A percentile compares a stretch with the other conserved stretches of the same genome.
These are phyloP conservation scores for Solen grandis DNA, from an alignment of 1,140 invertebrate species.

Conservation along the genomic window DNA sequence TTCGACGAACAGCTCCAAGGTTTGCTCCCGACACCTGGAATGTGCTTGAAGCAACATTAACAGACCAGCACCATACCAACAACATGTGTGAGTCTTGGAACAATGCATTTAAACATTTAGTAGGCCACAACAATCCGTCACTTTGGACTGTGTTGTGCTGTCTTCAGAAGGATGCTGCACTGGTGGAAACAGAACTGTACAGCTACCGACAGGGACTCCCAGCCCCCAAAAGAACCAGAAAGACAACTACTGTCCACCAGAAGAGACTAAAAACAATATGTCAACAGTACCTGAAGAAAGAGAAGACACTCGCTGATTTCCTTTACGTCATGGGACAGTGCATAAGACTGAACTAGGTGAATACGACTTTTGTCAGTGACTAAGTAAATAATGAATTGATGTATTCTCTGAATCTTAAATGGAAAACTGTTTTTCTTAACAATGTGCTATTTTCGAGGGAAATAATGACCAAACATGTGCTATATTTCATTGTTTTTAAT, in stretches of 20 bases:
- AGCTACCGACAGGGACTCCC: not conserved
- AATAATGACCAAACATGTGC: too few species aligned
- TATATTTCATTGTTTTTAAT: too few species aligned
- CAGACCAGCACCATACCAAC: constrained; percentile 32
- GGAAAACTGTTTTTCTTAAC: too few species aligned
- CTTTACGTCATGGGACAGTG: not conserved
- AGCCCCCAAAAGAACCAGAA: constrained; percentile 15
- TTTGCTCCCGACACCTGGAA: constrained; percentile 43
- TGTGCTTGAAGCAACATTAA: constrained; percentile 30
- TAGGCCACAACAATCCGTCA: constrained; percentile 41
- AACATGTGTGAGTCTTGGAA: constrained; percentile 54
- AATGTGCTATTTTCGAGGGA: too few species aligned
- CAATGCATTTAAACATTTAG: constrained; percentile 20
- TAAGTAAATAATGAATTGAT: too few species aligned
- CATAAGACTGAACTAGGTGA: not conserved
- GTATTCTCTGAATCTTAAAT: too few species aligned
- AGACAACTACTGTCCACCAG: constrained; percentile 12
- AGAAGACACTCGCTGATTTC: not conserved
- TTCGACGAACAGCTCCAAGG: constrained; percentile 9
- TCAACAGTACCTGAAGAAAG: not conserved
- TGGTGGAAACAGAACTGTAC: not conserved
- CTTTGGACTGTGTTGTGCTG: constrained; percentile 33
- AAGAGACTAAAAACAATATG: not conserved
- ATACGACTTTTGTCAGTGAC: too few species aligned
- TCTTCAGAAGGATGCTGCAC: constrained; percentile 34